Evolutionary conservation across 2,888 invertebrate genomes (phyloP).

Genomic region (Leuctra nigra): DNA sequence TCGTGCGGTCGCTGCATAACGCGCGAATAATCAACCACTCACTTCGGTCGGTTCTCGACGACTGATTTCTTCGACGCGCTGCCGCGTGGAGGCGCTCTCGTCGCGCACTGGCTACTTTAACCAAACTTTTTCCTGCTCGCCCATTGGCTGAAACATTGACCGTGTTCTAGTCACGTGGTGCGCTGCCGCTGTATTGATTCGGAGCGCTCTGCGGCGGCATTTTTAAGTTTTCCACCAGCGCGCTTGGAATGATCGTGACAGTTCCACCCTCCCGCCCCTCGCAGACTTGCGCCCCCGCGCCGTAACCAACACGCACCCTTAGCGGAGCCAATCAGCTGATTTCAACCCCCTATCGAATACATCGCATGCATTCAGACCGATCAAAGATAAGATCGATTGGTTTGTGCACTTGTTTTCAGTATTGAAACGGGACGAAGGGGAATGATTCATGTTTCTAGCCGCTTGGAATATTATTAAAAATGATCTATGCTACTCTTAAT

Average conservation of each 20-base stretch:
- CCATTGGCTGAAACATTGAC: constrained; percentile 37
- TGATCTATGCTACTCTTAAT: too few relatives aligned
- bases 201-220: constrained; percentile 70
- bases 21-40: constrained; percentile 16
- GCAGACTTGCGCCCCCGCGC: neutral
- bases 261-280: neutral
- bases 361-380: neutral
- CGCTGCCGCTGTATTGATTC: constrained; percentile 61
- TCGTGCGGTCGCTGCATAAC: neutral
- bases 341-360: neutral
- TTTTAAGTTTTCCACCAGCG: constrained; percentile 52
- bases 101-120: constrained; percentile 19
- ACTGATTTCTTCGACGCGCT: constrained; percentile 20
- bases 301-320: constrained; percentile 14
- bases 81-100: constrained; percentile 19
- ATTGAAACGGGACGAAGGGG: too few relatives aligned
- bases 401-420: neutral
- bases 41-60: constrained; percentile 18
- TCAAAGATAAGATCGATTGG: neutral
- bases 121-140: constrained; percentile 26
- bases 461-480: too few relatives aligned
- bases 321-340: constrained; percentile 15
- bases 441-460: too few relatives aligned
- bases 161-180: constrained; percentile 51
- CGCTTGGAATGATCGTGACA: constrained; percentile 8